Evolutionary conservation across 2,888 invertebrate species (phyloP), one percentile per base, ranked within the genome.

Genomic region (Cephus runcator): DNA sequence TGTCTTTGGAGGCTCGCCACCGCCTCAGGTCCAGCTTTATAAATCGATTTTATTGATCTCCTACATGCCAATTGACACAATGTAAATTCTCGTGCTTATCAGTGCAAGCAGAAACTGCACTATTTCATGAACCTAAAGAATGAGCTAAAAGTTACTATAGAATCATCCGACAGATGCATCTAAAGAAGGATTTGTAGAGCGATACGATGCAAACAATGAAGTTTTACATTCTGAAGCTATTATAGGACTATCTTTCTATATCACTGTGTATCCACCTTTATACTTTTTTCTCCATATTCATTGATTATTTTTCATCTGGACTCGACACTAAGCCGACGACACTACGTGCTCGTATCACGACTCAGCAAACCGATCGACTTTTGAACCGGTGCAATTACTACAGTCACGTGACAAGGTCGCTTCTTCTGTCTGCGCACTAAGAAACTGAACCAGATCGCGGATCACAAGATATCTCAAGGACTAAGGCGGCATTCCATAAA

Each of bases 1-100:
- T 85, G 80, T 82, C 86, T 85, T 85, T 84, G 87, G 88, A 88
- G 88, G 87, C 88, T 88, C 88, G 88, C 84, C 87, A 82, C 83
- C 82, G 79, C 76, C 74, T 73, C 73, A 71, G 34, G 69, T 40
- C 73, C 34, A 34, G 33, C 75, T 73, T 73, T 36, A 56, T 69
- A 33, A 31, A 23, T 23, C 15, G 23, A 3, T 35, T 9, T 33
- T 33, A 33, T 33, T 23, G 36, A 30, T 74, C 36, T 35, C 30
- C 36, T 23, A 23, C 31, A 85, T 85, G 86, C 76, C 84, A 86
- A 85, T 83, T 69, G 34, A 74, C 74, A 73, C 11, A 31, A 68
- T 69, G 79, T 68, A 81, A 81, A 88, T 88, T 73, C 76, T 80
- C 82, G 81, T 81, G 82, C 82, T 85, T 85, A 85, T 56, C 36